These are phyloP conservation scores for Crenichthys baileyi DNA, from an alignment of 2,797 vertebrate species.

Conservation along the genomic window DNA sequence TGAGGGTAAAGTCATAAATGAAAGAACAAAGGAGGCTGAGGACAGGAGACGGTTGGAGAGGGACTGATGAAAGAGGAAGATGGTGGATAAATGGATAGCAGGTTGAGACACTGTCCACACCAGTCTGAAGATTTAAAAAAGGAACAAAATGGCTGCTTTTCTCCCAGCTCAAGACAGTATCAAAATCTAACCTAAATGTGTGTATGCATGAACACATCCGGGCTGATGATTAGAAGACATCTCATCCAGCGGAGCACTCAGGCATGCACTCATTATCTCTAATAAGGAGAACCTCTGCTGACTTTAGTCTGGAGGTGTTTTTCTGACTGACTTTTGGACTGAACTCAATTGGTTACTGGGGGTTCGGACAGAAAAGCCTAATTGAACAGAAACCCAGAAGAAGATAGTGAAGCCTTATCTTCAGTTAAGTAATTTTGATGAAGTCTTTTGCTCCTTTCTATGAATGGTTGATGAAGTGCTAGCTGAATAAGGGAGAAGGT, in stretches of 20 bases:
- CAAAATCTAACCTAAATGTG: constrained; percentile 25
- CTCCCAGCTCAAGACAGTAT: constrained; percentile 20
- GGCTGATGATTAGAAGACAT: constrained; percentile 52
- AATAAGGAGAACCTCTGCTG: constrained; percentile 46
- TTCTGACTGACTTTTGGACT: constrained; percentile 24
- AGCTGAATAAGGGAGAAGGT: constrained; percentile 7
- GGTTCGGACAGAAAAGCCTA: constrained; percentile 24
- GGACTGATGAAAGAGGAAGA: constrained; percentile 27
- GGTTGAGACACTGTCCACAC: constrained; percentile 9
- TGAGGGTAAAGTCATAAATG: constrained; percentile 44
- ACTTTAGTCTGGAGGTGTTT: constrained; percentile 38
- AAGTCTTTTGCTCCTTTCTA: constrained; percentile 12
- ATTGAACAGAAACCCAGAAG: constrained; percentile 39
- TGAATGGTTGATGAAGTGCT: constrained; percentile 18
- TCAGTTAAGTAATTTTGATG: constrained; percentile 22
- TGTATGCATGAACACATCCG: neutral
- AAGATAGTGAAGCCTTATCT: constrained; percentile 52
- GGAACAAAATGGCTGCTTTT: constrained; percentile 46
- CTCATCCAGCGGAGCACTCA: constrained; percentile 42
- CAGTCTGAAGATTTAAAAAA: constrained; percentile 49
- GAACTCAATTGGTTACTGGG: constrained; percentile 31
- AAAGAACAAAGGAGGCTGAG: constrained; percentile 37
- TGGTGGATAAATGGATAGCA: constrained; percentile 32
- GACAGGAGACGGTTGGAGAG: constrained; percentile 30
- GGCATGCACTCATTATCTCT: constrained; percentile 58